Evolutionary conservation across 2,797 vertebrate genomes (phyloP), one percentile per base, ranked within the genome.

Genomic region (Sebastes iracundus): DNA sequence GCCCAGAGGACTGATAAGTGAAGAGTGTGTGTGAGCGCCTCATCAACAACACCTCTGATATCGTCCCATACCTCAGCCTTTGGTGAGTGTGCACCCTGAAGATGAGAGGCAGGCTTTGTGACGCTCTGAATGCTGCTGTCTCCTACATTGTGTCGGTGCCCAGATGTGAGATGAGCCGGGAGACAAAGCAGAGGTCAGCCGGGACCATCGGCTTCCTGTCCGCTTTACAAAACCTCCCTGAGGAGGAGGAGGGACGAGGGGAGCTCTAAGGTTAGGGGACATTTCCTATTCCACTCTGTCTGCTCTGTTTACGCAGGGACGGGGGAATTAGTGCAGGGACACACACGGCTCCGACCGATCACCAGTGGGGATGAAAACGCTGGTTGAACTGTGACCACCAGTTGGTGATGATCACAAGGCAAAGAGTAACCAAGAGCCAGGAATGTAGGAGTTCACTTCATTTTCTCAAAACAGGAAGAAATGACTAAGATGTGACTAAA

Each of bases 181-280:
- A 88, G 76, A 96, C 94, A 94, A 93, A 90, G 84, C 85, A 61
- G 91, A 90, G 93, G 91, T 94, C 95, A 92, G 83, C 84, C 88
- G 56, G 86, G 92, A 91, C 90, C 91, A 84, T 75, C 88, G 79
- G 91, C 82, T 92, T 95, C 90, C 94, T 92, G 86, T 93, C 85
- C 74, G 56, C 80, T 75, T 89, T 88, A 91, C 84, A 85, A 91
- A 88, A 86, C 58, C 89, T 80, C 90, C 74, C 69, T 23, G 81
- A 83, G 79, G 82, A 86, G 89, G 82, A 82, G 82, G 75, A 81
- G 82, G 76, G 80, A 75, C 27, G 30, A 76, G 84, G 81, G 83
- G 79, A 77, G 79, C 82, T 60, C 28, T 33, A 52, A 89, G 92
- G 92, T 94, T 92, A 93, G 77, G 82, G 85, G 82, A 87, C 90